These are phyloP conservation scores for Cerastis rubricosa DNA, from an alignment of 2,888 invertebrate genomes.

Conservation along the genomic window DNA sequence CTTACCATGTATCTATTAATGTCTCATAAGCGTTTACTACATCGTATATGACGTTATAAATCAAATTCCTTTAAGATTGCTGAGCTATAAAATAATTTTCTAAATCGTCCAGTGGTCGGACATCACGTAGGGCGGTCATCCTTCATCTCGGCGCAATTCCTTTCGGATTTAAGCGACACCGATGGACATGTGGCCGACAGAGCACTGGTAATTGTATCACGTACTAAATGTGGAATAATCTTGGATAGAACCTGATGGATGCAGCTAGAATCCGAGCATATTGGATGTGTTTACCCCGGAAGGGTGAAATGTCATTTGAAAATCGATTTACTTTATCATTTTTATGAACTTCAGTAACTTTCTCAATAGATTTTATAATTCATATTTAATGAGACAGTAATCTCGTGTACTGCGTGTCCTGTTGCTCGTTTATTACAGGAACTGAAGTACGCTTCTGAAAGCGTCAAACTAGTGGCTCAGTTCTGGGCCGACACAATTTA, in stretches of 20 bases:
- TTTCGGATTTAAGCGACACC: conserved; percentile 67
- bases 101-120: conserved; percentile 71
- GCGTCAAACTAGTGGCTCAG: too few species aligned
- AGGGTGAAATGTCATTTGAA: conserved; percentile 46
- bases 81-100: conserved; percentile 72
- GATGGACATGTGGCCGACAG: conserved; percentile 70
- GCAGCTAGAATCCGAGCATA: conserved; percentile 32
- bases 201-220: conserved; percentile 74
- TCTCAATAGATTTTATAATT: not conserved
- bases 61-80: conserved; percentile 62
- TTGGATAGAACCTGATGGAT: conserved; percentile 63
- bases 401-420: too few species aligned
- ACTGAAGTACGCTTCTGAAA: too few species aligned
- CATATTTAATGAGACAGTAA: too few species aligned
- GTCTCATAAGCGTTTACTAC: conserved; percentile 11
- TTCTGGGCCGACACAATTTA: too few species aligned
- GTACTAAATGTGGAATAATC: conserved; percentile 71
- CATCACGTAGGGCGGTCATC: conserved; percentile 79
- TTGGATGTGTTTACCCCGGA: conserved; percentile 33
- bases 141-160: conserved; percentile 74
- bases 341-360: not conserved
- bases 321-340: not conserved
- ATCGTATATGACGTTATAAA: conserved; percentile 41
- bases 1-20: not conserved
- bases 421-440: too few species aligned